phyloP scores from a whole-genome alignment of 92 coral and sea anemone species.

The Siderastrea radians region DNA sequence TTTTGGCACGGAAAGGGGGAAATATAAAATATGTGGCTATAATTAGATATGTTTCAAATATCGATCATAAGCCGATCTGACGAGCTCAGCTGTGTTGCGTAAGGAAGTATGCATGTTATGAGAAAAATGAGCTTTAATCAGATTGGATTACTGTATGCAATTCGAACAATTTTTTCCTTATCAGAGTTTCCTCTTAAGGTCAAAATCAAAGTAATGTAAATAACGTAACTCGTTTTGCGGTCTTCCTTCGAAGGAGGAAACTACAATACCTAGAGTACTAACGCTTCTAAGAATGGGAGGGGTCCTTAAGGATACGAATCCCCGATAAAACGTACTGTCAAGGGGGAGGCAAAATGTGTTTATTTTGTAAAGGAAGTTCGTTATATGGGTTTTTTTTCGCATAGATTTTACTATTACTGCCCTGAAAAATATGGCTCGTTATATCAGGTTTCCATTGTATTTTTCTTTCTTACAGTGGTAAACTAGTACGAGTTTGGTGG shows the following conservation, averaged over 20 bases:
- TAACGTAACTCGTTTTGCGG: neutral
- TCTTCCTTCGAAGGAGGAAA: neutral
- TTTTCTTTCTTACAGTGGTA: too few relatives aligned
- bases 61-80: constrained; percentile 18
- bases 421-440: too few relatives aligned
- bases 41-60: constrained; percentile 9
- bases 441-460: too few relatives aligned
- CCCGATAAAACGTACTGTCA: too few relatives aligned
- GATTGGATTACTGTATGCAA: neutral
- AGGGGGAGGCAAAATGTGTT: too few relatives aligned
- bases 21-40: constrained; percentile 1
- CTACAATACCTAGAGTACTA: neutral
- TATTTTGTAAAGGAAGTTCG: too few relatives aligned
- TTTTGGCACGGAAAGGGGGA: constrained; percentile 1
- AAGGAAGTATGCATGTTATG: constrained; percentile 6
- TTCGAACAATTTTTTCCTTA: neutral
- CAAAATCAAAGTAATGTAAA: neutral
- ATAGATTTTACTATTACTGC: too few relatives aligned
- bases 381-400: too few relatives aligned
- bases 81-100: constrained; percentile 3
- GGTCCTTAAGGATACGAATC: neutral
- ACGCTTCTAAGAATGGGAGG: neutral
- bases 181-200: constrained; percentile 21
- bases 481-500: too few relatives aligned
- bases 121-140: constrained; percentile 8